Conservation (phyloP, 2,113 vertebrate species). For the Atractosteus spatula region DNA sequence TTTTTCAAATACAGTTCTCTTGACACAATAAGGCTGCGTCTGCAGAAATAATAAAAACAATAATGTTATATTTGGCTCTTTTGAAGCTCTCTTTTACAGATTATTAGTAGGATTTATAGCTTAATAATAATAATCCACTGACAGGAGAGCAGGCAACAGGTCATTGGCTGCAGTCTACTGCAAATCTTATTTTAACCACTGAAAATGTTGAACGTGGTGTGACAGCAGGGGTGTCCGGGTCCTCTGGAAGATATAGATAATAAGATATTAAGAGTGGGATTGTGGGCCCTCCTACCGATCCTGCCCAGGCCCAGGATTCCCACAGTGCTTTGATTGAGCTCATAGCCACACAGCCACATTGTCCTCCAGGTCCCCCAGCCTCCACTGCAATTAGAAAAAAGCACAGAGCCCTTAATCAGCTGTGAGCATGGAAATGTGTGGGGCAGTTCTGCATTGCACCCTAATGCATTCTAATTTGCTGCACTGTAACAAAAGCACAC, state of each 20-base stretch:
- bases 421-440: neutral
- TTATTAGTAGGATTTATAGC: too few species aligned
- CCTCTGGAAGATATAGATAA: neutral
- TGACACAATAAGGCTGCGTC: too few species aligned
- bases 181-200: too few species aligned
- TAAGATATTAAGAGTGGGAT: neutral
- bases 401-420: neutral
- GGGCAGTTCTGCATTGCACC: neutral
- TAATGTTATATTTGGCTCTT: too few species aligned
- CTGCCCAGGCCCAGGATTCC: conserved; percentile 72
- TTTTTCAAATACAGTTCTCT: too few species aligned
- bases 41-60: too few species aligned
- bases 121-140: too few species aligned
- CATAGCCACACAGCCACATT: conserved; percentile 63
- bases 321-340: conserved; percentile 68
- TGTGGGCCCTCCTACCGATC: conserved; percentile 52
- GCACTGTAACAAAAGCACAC: conserved; percentile 3
- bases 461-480: neutral
- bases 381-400: conserved; percentile 43
- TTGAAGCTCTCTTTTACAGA: too few species aligned
- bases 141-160: too few species aligned
- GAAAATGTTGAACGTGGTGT: too few species aligned
- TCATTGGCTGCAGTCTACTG: too few species aligned
- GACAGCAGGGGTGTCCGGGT: neutral
- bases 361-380: conserved; percentile 70